Conservation (phyloP, 2,113 vertebrate genomes). For the Polypterus bichir region DNA sequence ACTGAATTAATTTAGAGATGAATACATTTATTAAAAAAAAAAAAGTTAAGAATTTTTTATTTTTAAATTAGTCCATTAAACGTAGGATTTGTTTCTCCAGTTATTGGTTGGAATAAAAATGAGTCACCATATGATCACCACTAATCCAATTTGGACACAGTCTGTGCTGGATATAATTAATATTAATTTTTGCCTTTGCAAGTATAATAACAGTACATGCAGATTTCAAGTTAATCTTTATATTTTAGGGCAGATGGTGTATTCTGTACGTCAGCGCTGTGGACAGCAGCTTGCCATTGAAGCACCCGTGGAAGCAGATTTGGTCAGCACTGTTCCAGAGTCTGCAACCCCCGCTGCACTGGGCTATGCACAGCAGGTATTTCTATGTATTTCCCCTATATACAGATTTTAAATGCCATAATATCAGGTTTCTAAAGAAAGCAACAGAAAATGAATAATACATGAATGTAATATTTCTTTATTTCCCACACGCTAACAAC, state of each 20-base stretch:
- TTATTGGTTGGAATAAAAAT: too few relatives aligned
- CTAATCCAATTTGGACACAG: too few relatives aligned
- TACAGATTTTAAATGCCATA: neutral
- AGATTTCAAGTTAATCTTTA: too few relatives aligned
- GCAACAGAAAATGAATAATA: neutral
- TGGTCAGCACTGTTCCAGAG: conserved; percentile 95
- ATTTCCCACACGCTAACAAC: neutral
- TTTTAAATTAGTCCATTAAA: too few relatives aligned
- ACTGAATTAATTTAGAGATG: too few relatives aligned
- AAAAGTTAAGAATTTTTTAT: too few relatives aligned
- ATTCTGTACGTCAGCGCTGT: conserved; percentile 83
- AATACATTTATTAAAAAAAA: too few relatives aligned
- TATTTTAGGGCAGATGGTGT: conserved; percentile 88
- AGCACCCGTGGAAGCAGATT: conserved; percentile 80
- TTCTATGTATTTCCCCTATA: neutral
- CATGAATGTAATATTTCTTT: neutral
- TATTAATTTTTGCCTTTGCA: too few relatives aligned
- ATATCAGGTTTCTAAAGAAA: neutral
- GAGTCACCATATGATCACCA: too few relatives aligned
- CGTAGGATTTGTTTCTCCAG: too few relatives aligned
- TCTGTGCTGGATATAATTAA: too few relatives aligned
- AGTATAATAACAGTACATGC: too few relatives aligned
- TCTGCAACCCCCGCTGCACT: conserved; percentile 93
- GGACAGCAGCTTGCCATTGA: conserved; percentile 86
- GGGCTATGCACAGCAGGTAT: conserved; percentile 82